Conservation (phyloP, 2,113 vertebrate species). For the Larimichthys crocea region DNA sequence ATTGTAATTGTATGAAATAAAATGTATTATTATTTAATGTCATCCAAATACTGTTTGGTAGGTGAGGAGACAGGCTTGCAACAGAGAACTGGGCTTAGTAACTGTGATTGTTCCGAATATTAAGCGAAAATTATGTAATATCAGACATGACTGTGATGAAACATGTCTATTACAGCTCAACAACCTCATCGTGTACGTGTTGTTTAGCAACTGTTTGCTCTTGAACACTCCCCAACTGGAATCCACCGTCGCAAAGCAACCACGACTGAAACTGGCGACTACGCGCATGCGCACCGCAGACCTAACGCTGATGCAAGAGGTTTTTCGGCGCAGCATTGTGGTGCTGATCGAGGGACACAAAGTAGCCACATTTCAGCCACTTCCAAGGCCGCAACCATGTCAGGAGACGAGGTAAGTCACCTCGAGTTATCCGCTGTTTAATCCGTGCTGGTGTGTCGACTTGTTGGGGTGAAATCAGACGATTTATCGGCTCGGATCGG, state of each 20-base stretch:
- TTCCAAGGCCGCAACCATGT: conserved; percentile 74
- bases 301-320: conserved; percentile 83
- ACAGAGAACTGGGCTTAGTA: not conserved
- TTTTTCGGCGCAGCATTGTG: conserved; percentile 49
- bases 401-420: conserved; percentile 84
- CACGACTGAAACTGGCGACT: conserved; percentile 44
- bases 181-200: not conserved
- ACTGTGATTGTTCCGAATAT: not conserved
- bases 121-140: not conserved
- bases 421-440: accelerated
- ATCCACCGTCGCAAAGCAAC: conserved; percentile 41
- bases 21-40: no score
- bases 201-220: conserved; percentile 12
- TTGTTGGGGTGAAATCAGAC: not conserved
- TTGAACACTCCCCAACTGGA: conserved; percentile 24
- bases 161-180: no score
- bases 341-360: conserved; percentile 15
- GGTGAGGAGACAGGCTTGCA: not conserved
- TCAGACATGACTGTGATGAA: not conserved
- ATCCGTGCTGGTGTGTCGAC: not conserved
- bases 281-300: conserved; percentile 66
- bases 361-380: conserved; percentile 20
- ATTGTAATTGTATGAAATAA: no score
- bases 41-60: not conserved
- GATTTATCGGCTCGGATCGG: not conserved